A percentile compares a stretch with the other conserved stretches of the same genome.
Conservation (phyloP, 2,797 vertebrate genomes). For the Corythornis leucogaster region DNA sequence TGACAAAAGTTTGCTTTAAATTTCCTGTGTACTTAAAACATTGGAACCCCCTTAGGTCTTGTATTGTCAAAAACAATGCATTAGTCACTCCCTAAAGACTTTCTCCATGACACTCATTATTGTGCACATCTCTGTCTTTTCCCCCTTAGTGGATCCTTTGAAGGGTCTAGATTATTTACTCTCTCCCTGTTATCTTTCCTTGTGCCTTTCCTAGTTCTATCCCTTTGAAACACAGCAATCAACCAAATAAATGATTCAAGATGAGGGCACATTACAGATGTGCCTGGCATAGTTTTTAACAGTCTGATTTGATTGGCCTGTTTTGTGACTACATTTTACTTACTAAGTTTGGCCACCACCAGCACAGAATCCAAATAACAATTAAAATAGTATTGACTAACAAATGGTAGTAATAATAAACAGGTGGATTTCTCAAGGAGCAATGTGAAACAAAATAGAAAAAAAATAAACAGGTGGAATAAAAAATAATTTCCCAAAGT, state of each 20-base stretch:
- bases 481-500: background rate
- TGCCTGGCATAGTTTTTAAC: background rate
- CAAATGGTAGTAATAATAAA: background rate
- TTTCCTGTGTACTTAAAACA: slow-evolving; percentile 10
- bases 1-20: slow-evolving; percentile 57
- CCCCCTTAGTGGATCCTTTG: slow-evolving; percentile 8
- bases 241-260: background rate
- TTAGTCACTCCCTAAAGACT: slow-evolving; percentile 57
- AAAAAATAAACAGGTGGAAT: background rate
- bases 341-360: background rate
- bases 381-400: background rate
- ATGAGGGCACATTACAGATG: background rate
- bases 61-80: slow-evolving; percentile 55
- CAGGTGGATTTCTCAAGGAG: background rate
- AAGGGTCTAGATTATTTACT: slow-evolving; percentile 7
- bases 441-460: background rate
- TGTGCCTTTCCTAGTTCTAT: background rate
- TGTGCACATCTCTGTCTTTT: slow-evolving; percentile 11
- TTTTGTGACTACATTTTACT: background rate
- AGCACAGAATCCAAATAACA: background rate
- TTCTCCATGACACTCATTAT: slow-evolving; percentile 47
- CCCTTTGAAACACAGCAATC: background rate
- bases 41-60: slow-evolving; percentile 47
- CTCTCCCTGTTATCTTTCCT: background rate
- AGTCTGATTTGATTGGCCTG: background rate